Conservation (phyloP, 2,113 vertebrate species). For the Pseudorasbora parva region DNA sequence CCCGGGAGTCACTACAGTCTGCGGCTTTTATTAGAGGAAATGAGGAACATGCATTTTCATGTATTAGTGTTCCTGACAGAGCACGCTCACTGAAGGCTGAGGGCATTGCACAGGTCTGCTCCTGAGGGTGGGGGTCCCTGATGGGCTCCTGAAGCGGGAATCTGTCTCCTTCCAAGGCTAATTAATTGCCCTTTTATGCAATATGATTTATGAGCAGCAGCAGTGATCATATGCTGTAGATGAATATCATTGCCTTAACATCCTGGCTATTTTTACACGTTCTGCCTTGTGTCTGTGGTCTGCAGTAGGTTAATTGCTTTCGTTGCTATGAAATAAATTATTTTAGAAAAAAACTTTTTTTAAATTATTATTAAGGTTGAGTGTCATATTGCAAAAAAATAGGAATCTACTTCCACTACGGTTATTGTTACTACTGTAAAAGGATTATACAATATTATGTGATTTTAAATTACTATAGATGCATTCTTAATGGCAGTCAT, state of each 20-base stretch:
- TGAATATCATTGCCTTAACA: conserved; percentile 12
- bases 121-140: conserved; percentile 56
- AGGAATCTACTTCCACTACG: background rate
- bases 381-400: no score
- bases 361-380: background rate
- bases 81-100: conserved; percentile 32
- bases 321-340: background rate
- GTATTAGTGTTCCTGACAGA: background rate
- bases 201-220: conserved; percentile 25
- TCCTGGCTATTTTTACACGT: background rate
- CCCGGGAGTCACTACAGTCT: conserved; percentile 32
- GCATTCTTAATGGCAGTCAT: background rate
- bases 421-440: background rate
- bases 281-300: background rate
- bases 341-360: no score
- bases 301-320: conserved; percentile 1
- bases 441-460: background rate
- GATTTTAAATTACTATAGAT: background rate
- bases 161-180: conserved; percentile 34
- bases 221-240: conserved; percentile 28
- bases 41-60: conserved; percentile 24
- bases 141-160: conserved; percentile 60
- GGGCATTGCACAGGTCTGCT: conserved; percentile 65
- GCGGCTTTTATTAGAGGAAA: conserved; percentile 38
- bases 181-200: conserved; percentile 24